Percentiles rank a stretch among this genome's conserved stretches.
phyloP scores from a whole-genome alignment of 2,797 vertebrate species.

The Eulemur coronatus region DNA sequence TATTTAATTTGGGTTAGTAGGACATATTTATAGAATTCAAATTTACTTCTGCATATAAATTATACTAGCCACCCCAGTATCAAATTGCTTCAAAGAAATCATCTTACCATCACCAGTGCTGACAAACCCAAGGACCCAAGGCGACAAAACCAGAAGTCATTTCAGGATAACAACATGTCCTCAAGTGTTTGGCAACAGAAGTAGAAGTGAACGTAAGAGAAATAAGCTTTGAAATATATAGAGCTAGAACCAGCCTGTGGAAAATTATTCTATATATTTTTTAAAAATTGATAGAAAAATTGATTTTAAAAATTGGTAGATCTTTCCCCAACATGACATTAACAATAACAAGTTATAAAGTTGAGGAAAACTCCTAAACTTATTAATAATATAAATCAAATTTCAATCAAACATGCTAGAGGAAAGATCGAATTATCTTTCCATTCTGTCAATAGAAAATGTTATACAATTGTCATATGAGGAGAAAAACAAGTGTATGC shows the following conservation, averaged over 20 bases:
- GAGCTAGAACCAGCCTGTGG: background rate
- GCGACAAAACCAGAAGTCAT: conserved; percentile 7
- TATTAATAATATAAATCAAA: background rate
- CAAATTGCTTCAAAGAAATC: conserved; percentile 14
- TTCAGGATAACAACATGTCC: background rate
- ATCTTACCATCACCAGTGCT: background rate
- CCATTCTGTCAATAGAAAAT: background rate
- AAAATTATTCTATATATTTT: background rate
- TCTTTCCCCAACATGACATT: background rate
- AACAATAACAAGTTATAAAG: background rate
- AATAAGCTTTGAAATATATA: background rate
- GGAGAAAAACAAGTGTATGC: background rate
- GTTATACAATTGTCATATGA: background rate
- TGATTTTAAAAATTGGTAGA: background rate
- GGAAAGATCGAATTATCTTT: background rate
- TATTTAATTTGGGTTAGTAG: background rate
- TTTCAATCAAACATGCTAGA: background rate
- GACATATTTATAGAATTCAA: background rate
- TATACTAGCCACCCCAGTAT: background rate
- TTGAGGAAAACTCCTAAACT: background rate
- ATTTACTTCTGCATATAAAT: background rate
- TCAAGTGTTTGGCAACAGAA: background rate
- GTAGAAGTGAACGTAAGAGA: background rate
- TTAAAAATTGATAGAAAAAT: background rate
- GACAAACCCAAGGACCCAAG: background rate